Conservation (phyloP, 2,113 vertebrate genomes). For the Eolophus roseicapilla region DNA sequence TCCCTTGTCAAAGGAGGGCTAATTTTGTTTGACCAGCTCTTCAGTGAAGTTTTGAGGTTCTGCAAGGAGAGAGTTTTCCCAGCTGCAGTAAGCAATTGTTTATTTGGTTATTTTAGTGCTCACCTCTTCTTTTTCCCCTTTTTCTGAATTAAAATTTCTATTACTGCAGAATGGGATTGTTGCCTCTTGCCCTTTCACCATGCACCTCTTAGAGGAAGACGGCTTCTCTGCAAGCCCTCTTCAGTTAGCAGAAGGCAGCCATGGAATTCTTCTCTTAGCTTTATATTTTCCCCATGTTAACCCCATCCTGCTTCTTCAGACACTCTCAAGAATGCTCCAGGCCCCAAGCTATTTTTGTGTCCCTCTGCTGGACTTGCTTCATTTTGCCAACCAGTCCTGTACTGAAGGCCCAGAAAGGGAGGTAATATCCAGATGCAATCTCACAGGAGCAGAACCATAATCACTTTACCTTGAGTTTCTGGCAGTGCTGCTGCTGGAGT, state of each 20-base stretch:
- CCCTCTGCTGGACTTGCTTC: not conserved
- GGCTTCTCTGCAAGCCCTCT: not conserved
- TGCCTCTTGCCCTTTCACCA: not conserved
- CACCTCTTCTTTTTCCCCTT: not conserved
- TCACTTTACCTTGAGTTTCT: not conserved
- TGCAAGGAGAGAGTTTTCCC: not conserved
- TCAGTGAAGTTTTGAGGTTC: not conserved
- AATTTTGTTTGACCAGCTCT: not conserved
- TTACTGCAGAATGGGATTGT: not conserved
- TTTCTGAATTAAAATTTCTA: not conserved
- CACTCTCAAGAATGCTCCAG: not conserved
- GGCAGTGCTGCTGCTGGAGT: not conserved
- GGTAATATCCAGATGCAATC: not conserved
- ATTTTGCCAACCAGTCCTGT: not conserved
- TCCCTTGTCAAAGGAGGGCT: not conserved
- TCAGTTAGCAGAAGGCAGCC: not conserved
- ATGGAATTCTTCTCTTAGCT: not conserved
- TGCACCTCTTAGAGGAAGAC: not conserved
- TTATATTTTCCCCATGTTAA: not conserved
- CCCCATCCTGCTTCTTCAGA: not conserved
- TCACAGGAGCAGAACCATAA: not conserved
- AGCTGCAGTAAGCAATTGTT: not conserved
- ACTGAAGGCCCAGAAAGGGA: not conserved
- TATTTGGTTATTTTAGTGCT: not conserved
- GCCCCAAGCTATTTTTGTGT: not conserved